Conservation (phyloP, 2,113 vertebrate species). For the Menidia beryllina region DNA sequence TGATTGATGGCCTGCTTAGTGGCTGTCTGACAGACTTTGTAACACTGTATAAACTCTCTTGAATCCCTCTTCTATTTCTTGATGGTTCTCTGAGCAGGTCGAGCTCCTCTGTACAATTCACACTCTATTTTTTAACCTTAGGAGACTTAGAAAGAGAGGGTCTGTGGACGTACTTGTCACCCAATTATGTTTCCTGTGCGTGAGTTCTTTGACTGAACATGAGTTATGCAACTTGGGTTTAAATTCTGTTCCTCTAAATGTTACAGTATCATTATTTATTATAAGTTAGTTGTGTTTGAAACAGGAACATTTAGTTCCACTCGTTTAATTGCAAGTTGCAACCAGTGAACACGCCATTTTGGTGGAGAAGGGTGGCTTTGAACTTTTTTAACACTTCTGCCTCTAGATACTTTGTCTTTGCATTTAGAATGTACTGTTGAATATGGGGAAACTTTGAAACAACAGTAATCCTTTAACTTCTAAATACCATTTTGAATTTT, state of each 20-base stretch:
- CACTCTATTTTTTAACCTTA: slow-evolving; percentile 21
- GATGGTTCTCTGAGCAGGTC: slow-evolving; percentile 7
- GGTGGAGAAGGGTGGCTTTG: too few relatives aligned
- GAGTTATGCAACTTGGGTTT: background rate
- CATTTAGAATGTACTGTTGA: too few relatives aligned
- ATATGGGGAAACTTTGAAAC: too few relatives aligned
- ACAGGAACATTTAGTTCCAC: too few relatives aligned
- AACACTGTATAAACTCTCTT: slow-evolving; percentile 22
- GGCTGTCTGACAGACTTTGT: slow-evolving; percentile 26
- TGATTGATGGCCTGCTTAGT: slow-evolving; percentile 33
- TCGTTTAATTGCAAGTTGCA: too few relatives aligned
- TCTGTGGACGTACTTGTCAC: background rate
- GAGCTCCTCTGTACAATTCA: slow-evolving; percentile 13
- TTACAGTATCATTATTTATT: too few relatives aligned
- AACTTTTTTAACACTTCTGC: too few relatives aligned
- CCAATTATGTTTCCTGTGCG: slow-evolving; percentile 8
- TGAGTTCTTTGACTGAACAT: background rate
- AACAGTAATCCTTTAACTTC: too few relatives aligned
- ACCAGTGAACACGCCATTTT: too few relatives aligned
- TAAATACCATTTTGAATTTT: too few relatives aligned
- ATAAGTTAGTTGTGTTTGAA: too few relatives aligned
- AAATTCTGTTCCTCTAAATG: background rate
- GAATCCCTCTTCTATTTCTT: slow-evolving; percentile 31
- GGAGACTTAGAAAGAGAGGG: slow-evolving; percentile 19
- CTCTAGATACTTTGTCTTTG: too few relatives aligned